Evolutionary conservation across 2,113 vertebrate species (phyloP).

Genomic region (Romanogobio albipinnatus): DNA sequence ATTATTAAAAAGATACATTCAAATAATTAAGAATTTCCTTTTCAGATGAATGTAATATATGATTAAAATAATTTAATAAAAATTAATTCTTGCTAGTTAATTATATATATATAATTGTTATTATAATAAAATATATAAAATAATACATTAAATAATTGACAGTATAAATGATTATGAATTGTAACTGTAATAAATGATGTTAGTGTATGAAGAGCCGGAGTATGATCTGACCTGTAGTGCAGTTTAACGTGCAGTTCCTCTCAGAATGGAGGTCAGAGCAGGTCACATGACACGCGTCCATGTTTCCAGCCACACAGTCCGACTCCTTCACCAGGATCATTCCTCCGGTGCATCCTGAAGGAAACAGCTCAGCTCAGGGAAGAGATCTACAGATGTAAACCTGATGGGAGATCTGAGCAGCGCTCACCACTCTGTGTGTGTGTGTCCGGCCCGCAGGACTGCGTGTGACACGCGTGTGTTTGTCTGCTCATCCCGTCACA

Average conservation of each 20-base stretch:
- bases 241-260: conserved; percentile 74
- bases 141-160: not conserved
- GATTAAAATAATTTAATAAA: not conserved
- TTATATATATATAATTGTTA: not conserved
- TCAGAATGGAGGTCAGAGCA: conserved; percentile 77
- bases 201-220: not conserved
- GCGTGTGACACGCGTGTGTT: conserved; percentile 79
- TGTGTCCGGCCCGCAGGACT: conserved; percentile 71
- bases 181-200: too few species aligned
- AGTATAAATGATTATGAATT: too few species aligned
- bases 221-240: conserved; percentile 68
- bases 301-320: conserved; percentile 72
- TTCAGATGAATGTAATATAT: too few species aligned
- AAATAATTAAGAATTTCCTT: too few species aligned
- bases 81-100: not conserved
- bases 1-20: too few species aligned
- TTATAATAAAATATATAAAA: not conserved
- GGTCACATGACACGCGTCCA: conserved; percentile 76
- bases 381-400: too few species aligned
- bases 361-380: too few species aligned
- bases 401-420: not conserved
- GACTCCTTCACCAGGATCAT: conserved; percentile 74
- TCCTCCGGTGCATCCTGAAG: conserved; percentile 61
- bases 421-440: conserved; percentile 68
- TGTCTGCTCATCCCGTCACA: conserved; percentile 81